Evolutionary conservation across 2,113 vertebrate species (phyloP).

Genomic region (Lanius collurio): DNA sequence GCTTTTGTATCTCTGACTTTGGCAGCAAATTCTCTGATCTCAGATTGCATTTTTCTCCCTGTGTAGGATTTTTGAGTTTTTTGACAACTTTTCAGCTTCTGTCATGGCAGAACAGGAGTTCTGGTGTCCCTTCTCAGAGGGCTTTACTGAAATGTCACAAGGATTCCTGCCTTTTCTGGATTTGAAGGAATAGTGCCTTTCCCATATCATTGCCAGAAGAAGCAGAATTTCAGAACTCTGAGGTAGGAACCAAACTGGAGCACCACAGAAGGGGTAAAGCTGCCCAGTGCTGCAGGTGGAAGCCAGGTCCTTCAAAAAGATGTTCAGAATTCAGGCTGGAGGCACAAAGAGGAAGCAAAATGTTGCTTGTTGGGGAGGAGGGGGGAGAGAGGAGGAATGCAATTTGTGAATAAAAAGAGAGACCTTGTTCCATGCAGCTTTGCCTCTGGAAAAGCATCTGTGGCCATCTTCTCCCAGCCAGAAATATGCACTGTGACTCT

Average conservation of each 20-base stretch:
- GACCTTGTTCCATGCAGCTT: not conserved
- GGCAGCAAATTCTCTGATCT: not conserved
- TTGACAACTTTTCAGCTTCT: not conserved
- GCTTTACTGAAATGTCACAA: not conserved
- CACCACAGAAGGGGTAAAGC: not conserved
- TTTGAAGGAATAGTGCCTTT: not conserved
- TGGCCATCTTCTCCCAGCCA: not conserved
- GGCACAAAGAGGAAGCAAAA: not conserved
- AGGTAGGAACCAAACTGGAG: not conserved
- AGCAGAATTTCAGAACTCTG: not conserved
- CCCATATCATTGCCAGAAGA: not conserved
- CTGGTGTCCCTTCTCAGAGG: not conserved
- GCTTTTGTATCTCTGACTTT: not conserved
- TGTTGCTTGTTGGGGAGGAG: not conserved
- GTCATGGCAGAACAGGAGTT: not conserved
- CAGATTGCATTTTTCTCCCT: not conserved
- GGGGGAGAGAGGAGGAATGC: not conserved
- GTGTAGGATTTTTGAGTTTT: not conserved
- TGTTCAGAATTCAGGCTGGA: not conserved
- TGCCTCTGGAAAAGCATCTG: conserved; percentile 44
- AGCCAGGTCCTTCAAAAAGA: not conserved
- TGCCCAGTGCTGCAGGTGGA: not conserved
- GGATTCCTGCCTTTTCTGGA: not conserved
- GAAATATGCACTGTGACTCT: not conserved
- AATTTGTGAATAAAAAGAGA: not conserved